Evolutionary conservation across 2,797 vertebrate species (phyloP).

Genomic region (Sebastes minor): DNA sequence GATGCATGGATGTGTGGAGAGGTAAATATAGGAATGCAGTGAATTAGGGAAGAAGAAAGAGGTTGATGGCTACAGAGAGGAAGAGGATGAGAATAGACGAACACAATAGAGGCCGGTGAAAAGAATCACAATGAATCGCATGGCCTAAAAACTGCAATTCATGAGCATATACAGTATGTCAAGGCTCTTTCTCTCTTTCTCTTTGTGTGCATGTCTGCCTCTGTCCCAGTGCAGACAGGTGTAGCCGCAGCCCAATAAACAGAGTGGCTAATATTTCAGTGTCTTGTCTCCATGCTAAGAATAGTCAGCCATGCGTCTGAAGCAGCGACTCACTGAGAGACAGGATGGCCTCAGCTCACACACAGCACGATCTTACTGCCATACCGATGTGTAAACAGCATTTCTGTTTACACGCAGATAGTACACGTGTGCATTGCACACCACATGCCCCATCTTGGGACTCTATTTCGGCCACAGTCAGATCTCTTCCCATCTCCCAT

Average conservation of each 20-base stretch:
- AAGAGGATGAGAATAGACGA: slow-evolving; percentile 22
- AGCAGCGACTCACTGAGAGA: slow-evolving; percentile 20
- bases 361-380: neutral
- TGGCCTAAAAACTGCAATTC: slow-evolving; percentile 22
- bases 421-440: neutral
- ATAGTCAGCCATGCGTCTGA: slow-evolving; percentile 58
- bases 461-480: slow-evolving; percentile 2
- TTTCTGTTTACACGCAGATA: neutral
- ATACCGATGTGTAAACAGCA: slow-evolving; percentile 11
- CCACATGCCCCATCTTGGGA: neutral
- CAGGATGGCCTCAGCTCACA: slow-evolving; percentile 40
- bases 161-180: neutral
- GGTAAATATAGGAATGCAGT: slow-evolving; percentile 2
- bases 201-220: neutral
- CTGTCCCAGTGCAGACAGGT: slow-evolving; percentile 51
- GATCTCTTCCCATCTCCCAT: slow-evolving; percentile 29
- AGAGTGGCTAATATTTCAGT: slow-evolving; percentile 55
- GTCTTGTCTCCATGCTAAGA: slow-evolving; percentile 61
- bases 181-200: neutral
- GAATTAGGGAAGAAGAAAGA: neutral
- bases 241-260: slow-evolving; percentile 48
- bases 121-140: slow-evolving; percentile 19
- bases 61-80: neutral
- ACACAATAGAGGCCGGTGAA: neutral
- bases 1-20: neutral